Conservation (phyloP, 2,113 vertebrate genomes). For the Otus sunia region DNA sequence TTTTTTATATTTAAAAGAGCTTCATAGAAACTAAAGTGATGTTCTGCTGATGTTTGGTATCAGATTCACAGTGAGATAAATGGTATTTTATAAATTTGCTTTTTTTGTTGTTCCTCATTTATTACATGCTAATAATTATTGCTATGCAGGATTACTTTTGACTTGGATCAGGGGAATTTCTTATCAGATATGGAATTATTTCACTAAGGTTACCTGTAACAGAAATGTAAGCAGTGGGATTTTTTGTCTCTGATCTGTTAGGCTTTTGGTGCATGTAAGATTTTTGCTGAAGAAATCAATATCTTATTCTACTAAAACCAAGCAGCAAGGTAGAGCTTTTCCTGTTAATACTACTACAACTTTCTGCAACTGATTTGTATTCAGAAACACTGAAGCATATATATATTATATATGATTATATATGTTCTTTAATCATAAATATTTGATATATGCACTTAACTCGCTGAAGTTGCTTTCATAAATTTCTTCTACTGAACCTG, state of each 20-base stretch:
- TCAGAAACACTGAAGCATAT: not conserved
- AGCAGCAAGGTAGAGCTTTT: not conserved
- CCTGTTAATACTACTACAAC: not conserved
- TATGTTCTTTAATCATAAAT: not conserved
- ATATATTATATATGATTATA: not conserved
- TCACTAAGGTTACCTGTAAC: not conserved
- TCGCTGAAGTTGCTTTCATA: not conserved
- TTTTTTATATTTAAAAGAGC: not conserved
- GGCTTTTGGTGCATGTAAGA: not conserved
- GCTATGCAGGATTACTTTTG: not conserved
- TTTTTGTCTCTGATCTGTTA: not conserved
- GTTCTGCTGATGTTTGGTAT: not conserved
- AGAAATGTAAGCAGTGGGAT: not conserved
- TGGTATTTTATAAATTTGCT: not conserved
- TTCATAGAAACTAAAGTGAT: not conserved
- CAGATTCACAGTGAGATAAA: not conserved
- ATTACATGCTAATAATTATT: not conserved
- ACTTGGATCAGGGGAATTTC: not conserved
- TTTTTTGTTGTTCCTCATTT: not conserved
- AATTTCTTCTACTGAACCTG: not conserved
- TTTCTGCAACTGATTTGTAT: not conserved
- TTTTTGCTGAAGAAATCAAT: not conserved
- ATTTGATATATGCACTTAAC: not conserved
- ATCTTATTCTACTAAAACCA: not conserved
- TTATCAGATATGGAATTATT: slow-evolving; percentile 1